Conservation (phyloP, 2,113 vertebrate species). For the Misgurnus mizolepis region DNA sequence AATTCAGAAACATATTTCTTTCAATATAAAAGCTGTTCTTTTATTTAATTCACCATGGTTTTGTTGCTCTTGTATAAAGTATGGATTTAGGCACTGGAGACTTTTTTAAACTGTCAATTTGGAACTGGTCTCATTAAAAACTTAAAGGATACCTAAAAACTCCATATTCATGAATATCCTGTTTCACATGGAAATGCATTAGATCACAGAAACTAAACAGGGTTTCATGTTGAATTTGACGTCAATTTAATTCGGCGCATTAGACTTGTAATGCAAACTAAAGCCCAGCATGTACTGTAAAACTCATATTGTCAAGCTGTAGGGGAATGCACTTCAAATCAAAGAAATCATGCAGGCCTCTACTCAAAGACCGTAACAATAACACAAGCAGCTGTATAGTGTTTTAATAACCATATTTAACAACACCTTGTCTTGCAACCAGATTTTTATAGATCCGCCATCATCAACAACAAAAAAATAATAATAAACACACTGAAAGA, state of each 20-base stretch:
- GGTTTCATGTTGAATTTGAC: no score
- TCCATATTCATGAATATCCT: no score
- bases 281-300: neutral
- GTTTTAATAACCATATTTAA: slow-evolving; percentile 13
- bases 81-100: no score
- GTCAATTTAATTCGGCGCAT: neutral
- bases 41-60: no score
- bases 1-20: no score
- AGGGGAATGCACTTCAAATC: neutral
- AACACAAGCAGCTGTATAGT: slow-evolving; percentile 21
- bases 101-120: no score
- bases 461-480: slow-evolving; percentile 4
- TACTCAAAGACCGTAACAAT: neutral
- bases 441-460: neutral
- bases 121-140: no score
- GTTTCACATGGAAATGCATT: no score
- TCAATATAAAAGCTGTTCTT: no score
- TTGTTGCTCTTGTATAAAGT: no score
- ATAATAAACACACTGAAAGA: neutral
- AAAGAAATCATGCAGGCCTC: neutral
- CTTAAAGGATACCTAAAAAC: no score
- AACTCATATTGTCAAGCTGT: neutral
- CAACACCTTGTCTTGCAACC: slow-evolving; percentile 4
- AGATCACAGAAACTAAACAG: no score
- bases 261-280: neutral